Base-by-base conservation (phyloP, 2,888 invertebrate genomes). In the Pedicia rivosa region DNA sequence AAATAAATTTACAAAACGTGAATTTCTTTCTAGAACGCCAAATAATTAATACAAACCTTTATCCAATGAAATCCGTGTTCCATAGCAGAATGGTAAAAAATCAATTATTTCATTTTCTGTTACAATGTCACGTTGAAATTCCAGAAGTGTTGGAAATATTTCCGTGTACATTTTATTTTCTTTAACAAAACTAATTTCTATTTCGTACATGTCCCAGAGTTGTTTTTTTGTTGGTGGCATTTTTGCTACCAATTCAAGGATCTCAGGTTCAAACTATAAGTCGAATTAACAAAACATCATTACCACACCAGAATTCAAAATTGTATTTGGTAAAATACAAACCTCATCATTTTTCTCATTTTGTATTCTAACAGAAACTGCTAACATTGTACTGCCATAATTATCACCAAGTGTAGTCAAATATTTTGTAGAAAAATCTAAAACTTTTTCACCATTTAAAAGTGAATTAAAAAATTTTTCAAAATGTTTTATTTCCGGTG, bases 331-430 rank as follows among this genome's bases (percentile, higher is more conserved):
- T n/a, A n/a, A 7, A 15, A 3, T 27, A 12, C 27, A 27, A 15
- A 30, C 30, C 17, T 17, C n/a, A n/a, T 30, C 17, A 7, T 30
- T 19, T 1, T 47, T 28, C 4, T 48, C 48, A 16, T 49, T 49
- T 40, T 51, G 50, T 8, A 66, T 45, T 40, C 51, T 56, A 1
- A 63, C 53, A 17, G 45, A 44, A 3, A 61, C 46, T 2, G 61
- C 58, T 1, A 72, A 46, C 55, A 74, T 72, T 1, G 68, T 56
- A 44, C 73, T 72, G 3, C 72, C 72, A 48, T 72, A 74, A 48
- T 74, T 73, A 46, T 74, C 73, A 1, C 73, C 73, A 0, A 66
- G 63, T 14, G 64, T 63, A 7, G 67, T 68, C 10, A 67, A 50
- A 41, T 54, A 54, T 12, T 53, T 53, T 8, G 55, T 56, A n/a